Evolutionary conservation across 2,797 vertebrate genomes (phyloP).

Genomic region (Ataeniobius toweri): DNA sequence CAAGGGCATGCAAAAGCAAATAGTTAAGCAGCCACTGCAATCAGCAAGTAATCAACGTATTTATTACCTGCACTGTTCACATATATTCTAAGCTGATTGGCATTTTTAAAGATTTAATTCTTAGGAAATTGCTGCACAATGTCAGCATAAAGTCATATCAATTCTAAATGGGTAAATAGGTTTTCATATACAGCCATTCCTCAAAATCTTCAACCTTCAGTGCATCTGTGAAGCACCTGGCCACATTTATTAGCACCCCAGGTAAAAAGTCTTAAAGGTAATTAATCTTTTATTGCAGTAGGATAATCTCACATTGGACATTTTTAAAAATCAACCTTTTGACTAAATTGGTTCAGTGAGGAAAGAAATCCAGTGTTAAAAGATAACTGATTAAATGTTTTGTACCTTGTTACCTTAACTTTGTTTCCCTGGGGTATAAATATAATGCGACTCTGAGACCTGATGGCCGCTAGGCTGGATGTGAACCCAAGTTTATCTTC

Average conservation of each 20-base stretch:
- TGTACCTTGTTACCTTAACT: not conserved
- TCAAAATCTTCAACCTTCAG: not conserved
- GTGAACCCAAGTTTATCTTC: not conserved
- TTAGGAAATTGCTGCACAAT: not conserved
- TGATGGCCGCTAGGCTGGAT: not conserved
- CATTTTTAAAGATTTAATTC: not conserved
- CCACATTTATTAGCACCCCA: not conserved
- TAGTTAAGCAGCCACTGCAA: not conserved
- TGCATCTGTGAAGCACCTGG: not conserved
- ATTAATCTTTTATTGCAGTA: not conserved
- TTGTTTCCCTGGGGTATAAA: not conserved
- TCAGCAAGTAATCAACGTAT: not conserved
- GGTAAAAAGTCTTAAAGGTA: not conserved
- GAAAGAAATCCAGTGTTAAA: no score
- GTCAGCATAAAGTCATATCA: not conserved
- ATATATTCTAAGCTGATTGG: not conserved
- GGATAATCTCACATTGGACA: not conserved
- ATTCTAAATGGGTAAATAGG: not conserved
- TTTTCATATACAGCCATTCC: not conserved
- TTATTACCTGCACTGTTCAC: not conserved
- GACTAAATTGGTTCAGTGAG: not conserved
- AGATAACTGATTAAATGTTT: not conserved
- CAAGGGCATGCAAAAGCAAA: not conserved
- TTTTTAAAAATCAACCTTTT: not conserved
- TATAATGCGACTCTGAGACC: not conserved